These are phyloP conservation scores for Spizaetus ornatus DNA, from an alignment of 2,113 vertebrate genomes.

Conservation along the genomic window DNA sequence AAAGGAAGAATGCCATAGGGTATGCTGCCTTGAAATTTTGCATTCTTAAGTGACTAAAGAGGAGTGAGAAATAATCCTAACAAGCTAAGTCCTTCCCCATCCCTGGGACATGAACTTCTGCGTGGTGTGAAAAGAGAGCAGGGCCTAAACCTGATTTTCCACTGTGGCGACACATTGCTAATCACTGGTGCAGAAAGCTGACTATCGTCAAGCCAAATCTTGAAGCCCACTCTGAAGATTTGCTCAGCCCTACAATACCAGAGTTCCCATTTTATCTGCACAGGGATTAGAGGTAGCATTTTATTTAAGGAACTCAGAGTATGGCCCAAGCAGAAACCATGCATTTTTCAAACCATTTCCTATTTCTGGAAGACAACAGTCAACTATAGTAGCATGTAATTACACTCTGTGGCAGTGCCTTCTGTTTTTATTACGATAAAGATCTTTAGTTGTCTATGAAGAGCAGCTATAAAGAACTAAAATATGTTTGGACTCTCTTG, in stretches of 20 bases:
- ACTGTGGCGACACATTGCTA: background rate
- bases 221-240: background rate
- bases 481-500: background rate
- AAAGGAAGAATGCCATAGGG: background rate
- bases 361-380: conserved; percentile 17
- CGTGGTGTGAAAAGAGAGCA: background rate
- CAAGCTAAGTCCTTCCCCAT: background rate
- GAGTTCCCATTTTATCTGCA: background rate
- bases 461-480: conserved; percentile 30
- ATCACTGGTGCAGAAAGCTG: background rate
- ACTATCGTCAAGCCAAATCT: background rate
- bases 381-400: conserved; percentile 41
- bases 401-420: conserved; percentile 35
- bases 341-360: background rate
- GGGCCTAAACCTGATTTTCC: background rate
- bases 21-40: background rate
- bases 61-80: background rate
- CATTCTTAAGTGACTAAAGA: background rate
- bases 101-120: background rate
- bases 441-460: conserved; percentile 43
- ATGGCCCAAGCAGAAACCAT: background rate
- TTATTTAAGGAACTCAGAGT: background rate
- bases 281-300: background rate
- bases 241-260: background rate
- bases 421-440: conserved; percentile 44